phyloP scores from a whole-genome alignment of 2,797 vertebrate species.

The Sylvia borin region DNA sequence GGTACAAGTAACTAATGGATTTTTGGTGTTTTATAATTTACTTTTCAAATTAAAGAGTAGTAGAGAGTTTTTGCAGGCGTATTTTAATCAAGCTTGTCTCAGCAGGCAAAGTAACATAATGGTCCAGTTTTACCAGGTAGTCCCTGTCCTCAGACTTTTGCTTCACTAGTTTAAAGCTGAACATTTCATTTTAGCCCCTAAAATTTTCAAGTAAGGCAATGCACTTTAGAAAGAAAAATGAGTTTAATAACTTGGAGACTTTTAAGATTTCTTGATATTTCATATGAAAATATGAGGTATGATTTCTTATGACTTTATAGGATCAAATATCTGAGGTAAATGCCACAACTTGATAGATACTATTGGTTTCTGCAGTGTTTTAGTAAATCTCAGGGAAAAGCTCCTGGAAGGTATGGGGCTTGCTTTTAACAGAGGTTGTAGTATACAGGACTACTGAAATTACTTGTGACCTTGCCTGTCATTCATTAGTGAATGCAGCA shows the following conservation, averaged over 20 bases:
- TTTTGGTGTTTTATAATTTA: neutral
- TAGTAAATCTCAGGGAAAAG: neutral
- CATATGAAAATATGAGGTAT: neutral
- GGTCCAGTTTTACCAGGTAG: neutral
- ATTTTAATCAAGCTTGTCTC: neutral
- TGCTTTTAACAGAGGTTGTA: neutral
- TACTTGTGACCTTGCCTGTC: conserved; percentile 36
- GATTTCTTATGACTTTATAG: neutral
- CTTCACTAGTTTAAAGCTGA: neutral
- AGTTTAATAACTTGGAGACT: neutral
- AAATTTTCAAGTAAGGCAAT: neutral
- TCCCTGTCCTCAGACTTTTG: neutral
- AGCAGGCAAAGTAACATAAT: neutral
- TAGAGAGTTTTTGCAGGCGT: neutral
- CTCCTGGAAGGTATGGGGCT: neutral
- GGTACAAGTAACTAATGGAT: neutral
- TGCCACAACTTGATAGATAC: neutral
- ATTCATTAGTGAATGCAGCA: neutral
- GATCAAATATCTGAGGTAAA: neutral
- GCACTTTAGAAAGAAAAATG: neutral
- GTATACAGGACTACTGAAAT: neutral
- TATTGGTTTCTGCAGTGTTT: neutral
- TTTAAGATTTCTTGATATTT: neutral
- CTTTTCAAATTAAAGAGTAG: neutral
- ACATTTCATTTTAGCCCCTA: neutral